These are phyloP conservation scores for Zaprionus davidi DNA, from an alignment of 1,140 invertebrate genomes.

Conservation along the genomic window DNA sequence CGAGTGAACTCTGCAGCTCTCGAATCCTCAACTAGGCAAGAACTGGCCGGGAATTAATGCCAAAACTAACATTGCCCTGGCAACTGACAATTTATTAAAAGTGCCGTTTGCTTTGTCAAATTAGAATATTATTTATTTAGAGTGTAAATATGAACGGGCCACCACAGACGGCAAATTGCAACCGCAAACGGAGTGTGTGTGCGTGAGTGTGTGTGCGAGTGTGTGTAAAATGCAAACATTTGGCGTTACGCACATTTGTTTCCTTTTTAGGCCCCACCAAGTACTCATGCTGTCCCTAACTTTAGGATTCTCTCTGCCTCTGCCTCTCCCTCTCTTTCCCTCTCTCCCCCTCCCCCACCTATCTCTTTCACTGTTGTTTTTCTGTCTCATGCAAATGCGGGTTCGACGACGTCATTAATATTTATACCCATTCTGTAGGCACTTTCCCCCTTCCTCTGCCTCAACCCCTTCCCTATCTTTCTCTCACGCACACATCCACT, in stretches of 20 bases:
- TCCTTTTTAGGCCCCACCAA: conserved; percentile 26
- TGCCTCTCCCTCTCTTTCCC: neutral
- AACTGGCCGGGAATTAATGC: conserved; percentile 56
- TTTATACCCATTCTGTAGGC: conserved; percentile 61
- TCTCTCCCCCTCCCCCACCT: neutral
- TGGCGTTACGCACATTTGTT: conserved; percentile 76
- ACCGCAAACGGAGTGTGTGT: conserved; percentile 17
- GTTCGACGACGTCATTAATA: conserved; percentile 74
- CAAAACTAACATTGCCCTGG: conserved; percentile 37
- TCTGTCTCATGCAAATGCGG: conserved; percentile 20
- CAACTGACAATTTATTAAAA: conserved; percentile 74
- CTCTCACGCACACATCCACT: conserved; percentile 45
- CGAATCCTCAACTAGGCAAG: neutral
- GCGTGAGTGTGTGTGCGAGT: conserved; percentile 35
- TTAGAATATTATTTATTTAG: conserved; percentile 83
- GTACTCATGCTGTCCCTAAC: conserved; percentile 13
- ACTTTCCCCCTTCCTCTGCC: neutral
- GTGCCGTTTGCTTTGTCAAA: conserved; percentile 80
- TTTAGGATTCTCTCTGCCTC: neutral
- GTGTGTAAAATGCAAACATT: conserved; percentile 74
- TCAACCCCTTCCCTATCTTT: conserved; percentile 9
- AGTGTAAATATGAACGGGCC: conserved; percentile 79
- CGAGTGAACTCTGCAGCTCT: conserved; percentile 17
- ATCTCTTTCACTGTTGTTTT: neutral
- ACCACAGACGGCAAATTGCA: conserved; percentile 75